A percentile compares a stretch with the other conserved stretches of the same genome.
These are phyloP conservation scores for Drosophila subquinaria DNA, from an alignment of 2,888 invertebrate genomes.

Conservation along the genomic window DNA sequence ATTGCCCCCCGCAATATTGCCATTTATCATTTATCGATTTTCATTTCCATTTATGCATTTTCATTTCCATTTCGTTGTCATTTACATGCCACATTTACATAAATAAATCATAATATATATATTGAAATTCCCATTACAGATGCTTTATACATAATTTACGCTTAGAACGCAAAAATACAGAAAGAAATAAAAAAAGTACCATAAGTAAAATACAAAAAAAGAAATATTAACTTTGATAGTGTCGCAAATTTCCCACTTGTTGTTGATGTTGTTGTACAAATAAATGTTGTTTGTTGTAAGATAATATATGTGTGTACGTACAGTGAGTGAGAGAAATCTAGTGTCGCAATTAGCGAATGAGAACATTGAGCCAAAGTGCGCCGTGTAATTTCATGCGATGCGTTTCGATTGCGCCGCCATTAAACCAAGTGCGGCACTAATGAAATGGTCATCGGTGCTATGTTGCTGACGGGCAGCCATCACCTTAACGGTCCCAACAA, in stretches of 20 bases:
- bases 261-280: conserved; percentile 23
- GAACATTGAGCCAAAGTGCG: conserved; percentile 17
- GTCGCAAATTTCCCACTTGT: conserved; percentile 33
- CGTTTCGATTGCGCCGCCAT: conserved; percentile 64
- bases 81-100: conserved; percentile 32
- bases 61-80: conserved; percentile 46
- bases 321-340: conserved; percentile 3
- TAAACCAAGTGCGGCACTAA: conserved; percentile 79
- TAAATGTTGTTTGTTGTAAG: conserved; percentile 34
- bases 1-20: conserved; percentile 4
- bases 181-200: conserved; percentile 4
- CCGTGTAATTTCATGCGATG: conserved; percentile 37
- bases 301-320: neutral
- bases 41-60: conserved; percentile 38
- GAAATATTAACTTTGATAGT: conserved; percentile 36
- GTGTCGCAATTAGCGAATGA: conserved; percentile 30
- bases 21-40: conserved; percentile 22
- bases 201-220: neutral
- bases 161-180: conserved; percentile 37
- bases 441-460: conserved; percentile 86
- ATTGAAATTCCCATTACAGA: conserved; percentile 75
- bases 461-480: conserved; percentile 85
- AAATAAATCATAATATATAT: conserved; percentile 62
- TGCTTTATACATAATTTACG: conserved; percentile 59
- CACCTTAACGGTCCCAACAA: conserved; percentile 79